Conservation (phyloP, 1,140 invertebrate species). For the Drosophila subobscura region DNA sequence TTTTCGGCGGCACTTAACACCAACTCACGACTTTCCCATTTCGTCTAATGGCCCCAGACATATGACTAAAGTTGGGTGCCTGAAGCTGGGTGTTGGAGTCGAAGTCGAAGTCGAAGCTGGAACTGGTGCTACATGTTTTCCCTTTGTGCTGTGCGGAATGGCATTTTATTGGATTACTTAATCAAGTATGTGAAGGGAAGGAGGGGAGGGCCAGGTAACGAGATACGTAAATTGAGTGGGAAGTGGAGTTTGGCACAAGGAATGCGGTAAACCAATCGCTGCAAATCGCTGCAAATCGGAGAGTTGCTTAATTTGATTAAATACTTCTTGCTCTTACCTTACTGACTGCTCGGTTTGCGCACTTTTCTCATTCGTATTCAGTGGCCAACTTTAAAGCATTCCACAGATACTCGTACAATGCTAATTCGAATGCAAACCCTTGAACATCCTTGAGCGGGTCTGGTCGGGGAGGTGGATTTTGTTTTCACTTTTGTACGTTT, state of each 20-base stretch:
- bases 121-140: conserved; percentile 6
- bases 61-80: conserved; percentile 20
- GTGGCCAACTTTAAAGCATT: conserved; percentile 7
- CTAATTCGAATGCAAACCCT: conserved; percentile 44
- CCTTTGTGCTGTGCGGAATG: conserved; percentile 14
- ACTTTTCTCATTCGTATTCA: neutral
- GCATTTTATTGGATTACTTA: conserved; percentile 41
- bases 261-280: too few species aligned
- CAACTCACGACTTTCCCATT: conserved; percentile 72
- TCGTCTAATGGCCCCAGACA: conserved; percentile 59
- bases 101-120: too few species aligned
- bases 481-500: conserved; percentile 78
- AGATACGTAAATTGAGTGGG: conserved; percentile 10
- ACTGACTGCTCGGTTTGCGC: too few species aligned
- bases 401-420: conserved; percentile 11
- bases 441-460: conserved; percentile 43
- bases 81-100: too few species aligned
- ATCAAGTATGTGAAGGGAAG: conserved; percentile 24
- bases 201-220: conserved; percentile 4
- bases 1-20: conserved; percentile 52
- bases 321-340: too few species aligned
- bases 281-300: too few species aligned
- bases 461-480: conserved; percentile 52
- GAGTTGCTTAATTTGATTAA: too few species aligned
- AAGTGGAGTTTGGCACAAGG: neutral